Conservation (phyloP, 2,888 invertebrate species). For the Pyrocoelia pectoralis region DNA sequence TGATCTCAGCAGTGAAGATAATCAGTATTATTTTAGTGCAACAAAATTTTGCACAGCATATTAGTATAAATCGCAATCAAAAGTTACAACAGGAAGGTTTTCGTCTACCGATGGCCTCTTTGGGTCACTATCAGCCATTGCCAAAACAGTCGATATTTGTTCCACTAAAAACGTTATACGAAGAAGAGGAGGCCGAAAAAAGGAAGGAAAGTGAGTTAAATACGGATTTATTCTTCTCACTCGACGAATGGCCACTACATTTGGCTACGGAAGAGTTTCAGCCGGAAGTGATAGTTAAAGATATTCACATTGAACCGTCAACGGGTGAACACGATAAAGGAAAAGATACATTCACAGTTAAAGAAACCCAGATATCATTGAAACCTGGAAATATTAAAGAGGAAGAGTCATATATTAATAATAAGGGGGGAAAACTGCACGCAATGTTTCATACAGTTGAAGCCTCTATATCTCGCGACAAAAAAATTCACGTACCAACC, state of each 20-base stretch:
- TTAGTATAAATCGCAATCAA: background rate
- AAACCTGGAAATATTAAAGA: conserved; percentile 11
- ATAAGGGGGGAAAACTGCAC: conserved; percentile 9
- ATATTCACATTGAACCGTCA: background rate
- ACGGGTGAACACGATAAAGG: background rate
- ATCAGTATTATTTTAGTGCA: background rate
- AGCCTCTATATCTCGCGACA: background rate
- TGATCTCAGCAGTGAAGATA: background rate
- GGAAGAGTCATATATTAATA: conserved; percentile 7
- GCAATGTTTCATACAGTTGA: conserved; percentile 15
- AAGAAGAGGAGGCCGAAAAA: conserved; percentile 17
- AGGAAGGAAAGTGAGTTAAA: background rate
- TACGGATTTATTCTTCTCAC: conserved; percentile 4
- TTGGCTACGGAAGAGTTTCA: conserved; percentile 9
- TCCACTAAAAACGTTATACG: conserved; percentile 14
- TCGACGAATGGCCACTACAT: conserved; percentile 13
- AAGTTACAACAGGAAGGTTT: background rate
- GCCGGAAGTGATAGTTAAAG: conserved; percentile 20
- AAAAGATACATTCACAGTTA: conserved; percentile 3
- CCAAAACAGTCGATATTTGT: conserved; percentile 1
- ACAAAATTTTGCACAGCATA: background rate
- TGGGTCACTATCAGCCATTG: background rate
- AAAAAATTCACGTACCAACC: background rate
- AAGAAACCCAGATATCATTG: conserved; percentile 9
- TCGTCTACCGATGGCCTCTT: too few relatives aligned